Conservation (phyloP, 2,888 invertebrate species). For the Mesoligia furuncula region DNA sequence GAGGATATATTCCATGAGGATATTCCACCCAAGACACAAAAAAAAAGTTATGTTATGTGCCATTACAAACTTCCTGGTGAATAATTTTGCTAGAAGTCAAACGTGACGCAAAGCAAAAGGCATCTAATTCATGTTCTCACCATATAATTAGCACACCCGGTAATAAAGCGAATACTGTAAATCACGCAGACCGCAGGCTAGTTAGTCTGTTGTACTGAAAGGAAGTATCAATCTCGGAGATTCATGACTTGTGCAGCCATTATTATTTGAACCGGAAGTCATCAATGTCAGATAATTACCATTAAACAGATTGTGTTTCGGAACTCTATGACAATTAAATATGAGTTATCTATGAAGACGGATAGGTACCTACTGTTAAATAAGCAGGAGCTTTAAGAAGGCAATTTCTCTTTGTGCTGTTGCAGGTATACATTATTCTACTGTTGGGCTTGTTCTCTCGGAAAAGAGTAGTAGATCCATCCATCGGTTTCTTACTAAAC, state of each 20-base stretch:
- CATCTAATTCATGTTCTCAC: not conserved
- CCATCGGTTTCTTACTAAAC: too few relatives aligned
- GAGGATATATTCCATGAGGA: too few relatives aligned
- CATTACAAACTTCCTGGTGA: not conserved
- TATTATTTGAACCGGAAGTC: constrained; percentile 31
- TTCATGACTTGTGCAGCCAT: constrained; percentile 6
- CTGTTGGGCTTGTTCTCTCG: too few relatives aligned
- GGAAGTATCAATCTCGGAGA: constrained; percentile 24
- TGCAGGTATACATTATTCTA: too few relatives aligned
- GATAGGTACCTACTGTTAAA: too few relatives aligned
- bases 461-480: not conserved
- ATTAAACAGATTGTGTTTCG: not conserved
- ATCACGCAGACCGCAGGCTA: not conserved
- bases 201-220: not conserved
- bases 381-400: too few relatives aligned
- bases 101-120: not conserved
- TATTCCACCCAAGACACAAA: too few relatives aligned
- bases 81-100: not conserved
- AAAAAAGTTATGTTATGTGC: not conserved
- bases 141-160: constrained; percentile 24
- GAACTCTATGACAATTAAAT: not conserved
- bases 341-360: not conserved
- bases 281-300: constrained; percentile 16
- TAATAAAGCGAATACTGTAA: not conserved
- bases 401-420: not conserved